Percentiles rank a stretch among this genome's conserved stretches.
These are phyloP conservation scores for Rhagoletis zephyria DNA, from an alignment of 1,140 invertebrate genomes.

Conservation along the genomic window DNA sequence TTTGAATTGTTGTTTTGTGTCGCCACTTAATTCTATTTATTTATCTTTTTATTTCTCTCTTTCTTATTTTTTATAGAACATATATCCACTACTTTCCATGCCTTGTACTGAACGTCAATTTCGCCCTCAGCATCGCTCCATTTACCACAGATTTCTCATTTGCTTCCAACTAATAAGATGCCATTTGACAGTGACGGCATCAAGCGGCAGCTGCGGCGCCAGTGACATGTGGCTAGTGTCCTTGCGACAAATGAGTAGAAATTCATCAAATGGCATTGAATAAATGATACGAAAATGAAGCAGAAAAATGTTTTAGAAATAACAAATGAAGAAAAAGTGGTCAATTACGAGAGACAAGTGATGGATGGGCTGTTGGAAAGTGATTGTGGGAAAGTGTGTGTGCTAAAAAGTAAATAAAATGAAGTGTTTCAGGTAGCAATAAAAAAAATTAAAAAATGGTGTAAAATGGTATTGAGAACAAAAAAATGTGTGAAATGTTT, in stretches of 20 bases:
- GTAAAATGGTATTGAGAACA: background rate
- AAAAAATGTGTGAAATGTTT: too few species aligned
- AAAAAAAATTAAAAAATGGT: background rate
- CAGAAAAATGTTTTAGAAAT: background rate
- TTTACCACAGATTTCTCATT: background rate
- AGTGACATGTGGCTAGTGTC: background rate
- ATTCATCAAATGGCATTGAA: background rate
- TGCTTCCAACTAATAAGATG: background rate
- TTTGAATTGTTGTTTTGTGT: too few species aligned
- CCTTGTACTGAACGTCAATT: background rate
- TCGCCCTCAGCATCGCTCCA: background rate
- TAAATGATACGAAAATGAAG: background rate
- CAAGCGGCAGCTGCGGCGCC: background rate
- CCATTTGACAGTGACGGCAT: background rate
- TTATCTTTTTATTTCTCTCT: too few species aligned
- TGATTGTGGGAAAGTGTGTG: background rate
- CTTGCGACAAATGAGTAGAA: constrained; percentile 1
- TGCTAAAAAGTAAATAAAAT: background rate
- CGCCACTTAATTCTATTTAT: too few species aligned
- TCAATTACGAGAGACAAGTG: background rate
- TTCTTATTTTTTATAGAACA: too few species aligned
- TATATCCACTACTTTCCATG: too few species aligned
- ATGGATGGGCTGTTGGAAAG: background rate
- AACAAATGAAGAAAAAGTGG: background rate
- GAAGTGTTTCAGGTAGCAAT: background rate